Percentiles rank a stretch among this genome's conserved stretches.
These are phyloP conservation scores for Elegia similella DNA, from an alignment of 2,888 invertebrate genomes.

Conservation along the genomic window DNA sequence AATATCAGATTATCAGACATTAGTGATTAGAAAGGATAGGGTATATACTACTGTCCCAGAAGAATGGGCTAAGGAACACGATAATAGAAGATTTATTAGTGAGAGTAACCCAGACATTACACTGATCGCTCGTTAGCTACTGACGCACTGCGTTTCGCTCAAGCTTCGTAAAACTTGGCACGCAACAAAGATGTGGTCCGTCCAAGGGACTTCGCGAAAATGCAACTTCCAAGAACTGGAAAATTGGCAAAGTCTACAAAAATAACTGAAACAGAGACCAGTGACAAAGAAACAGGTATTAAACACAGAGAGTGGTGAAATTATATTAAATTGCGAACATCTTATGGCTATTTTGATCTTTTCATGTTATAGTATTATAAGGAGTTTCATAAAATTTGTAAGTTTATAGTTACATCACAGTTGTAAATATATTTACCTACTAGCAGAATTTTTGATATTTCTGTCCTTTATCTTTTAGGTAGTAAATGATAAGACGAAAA, in stretches of 20 bases:
- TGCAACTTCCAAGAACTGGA: conserved; percentile 11
- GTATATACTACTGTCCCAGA: not conserved
- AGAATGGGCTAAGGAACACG: not conserved
- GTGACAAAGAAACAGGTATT: not conserved
- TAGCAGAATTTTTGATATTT: too few species aligned
- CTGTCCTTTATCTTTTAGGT: too few species aligned
- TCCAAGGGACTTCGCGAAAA: conserved; percentile 22
- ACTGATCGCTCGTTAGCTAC: not conserved
- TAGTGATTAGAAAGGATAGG: too few species aligned
- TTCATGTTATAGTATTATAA: too few species aligned
- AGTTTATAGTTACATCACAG: too few species aligned
- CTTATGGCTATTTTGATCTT: not conserved
- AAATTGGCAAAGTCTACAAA: conserved; percentile 1
- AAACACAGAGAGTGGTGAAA: not conserved
- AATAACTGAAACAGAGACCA: not conserved
- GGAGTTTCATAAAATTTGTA: too few species aligned
- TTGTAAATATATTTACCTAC: too few species aligned
- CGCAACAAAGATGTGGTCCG: conserved; percentile 35
- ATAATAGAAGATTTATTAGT: not conserved
- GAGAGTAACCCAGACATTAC: not conserved
- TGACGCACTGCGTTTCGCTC: conserved; percentile 32
- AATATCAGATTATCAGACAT: too few species aligned
- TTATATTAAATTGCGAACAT: not conserved
- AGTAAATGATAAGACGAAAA: too few species aligned
- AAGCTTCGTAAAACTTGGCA: conserved; percentile 57